These are phyloP conservation scores for Mormyrus lacerda DNA, from an alignment of 2,113 vertebrate genomes.

Conservation along the genomic window DNA sequence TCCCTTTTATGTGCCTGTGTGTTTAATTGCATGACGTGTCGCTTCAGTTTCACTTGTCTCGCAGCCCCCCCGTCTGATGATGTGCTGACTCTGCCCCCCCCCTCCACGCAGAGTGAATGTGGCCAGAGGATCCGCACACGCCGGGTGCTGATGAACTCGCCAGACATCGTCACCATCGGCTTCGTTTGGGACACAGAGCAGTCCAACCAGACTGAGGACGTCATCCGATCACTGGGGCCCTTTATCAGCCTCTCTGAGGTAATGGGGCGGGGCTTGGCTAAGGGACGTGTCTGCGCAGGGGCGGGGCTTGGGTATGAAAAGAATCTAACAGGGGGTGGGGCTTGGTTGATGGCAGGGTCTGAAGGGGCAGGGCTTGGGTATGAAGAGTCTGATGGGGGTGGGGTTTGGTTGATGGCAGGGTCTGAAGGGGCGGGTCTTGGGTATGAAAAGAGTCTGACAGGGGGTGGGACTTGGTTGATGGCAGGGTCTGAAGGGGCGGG, in stretches of 20 bases:
- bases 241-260: slow-evolving; percentile 83
- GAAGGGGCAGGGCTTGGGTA: no score
- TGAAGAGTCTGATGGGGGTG: background rate
- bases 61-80: background rate
- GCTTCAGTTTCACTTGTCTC: background rate
- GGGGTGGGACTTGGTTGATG: no score
- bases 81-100: background rate
- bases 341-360: background rate
- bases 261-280: slow-evolving; percentile 24
- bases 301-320: background rate
- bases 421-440: no score
- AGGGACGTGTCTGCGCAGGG: background rate
- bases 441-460: no score
- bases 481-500: no score
- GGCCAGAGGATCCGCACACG: slow-evolving; percentile 89
- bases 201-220: slow-evolving; percentile 85
- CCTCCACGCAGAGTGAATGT: slow-evolving; percentile 76
- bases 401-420: no score
- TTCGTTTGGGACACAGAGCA: slow-evolving; percentile 94
- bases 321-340: background rate
- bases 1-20: background rate
- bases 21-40: background rate
- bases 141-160: slow-evolving; percentile 94
- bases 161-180: slow-evolving; percentile 90
- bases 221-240: slow-evolving; percentile 77